phyloP scores from a whole-genome alignment of 2,113 vertebrate genomes.

The Cyprinodon brontotheroides region DNA sequence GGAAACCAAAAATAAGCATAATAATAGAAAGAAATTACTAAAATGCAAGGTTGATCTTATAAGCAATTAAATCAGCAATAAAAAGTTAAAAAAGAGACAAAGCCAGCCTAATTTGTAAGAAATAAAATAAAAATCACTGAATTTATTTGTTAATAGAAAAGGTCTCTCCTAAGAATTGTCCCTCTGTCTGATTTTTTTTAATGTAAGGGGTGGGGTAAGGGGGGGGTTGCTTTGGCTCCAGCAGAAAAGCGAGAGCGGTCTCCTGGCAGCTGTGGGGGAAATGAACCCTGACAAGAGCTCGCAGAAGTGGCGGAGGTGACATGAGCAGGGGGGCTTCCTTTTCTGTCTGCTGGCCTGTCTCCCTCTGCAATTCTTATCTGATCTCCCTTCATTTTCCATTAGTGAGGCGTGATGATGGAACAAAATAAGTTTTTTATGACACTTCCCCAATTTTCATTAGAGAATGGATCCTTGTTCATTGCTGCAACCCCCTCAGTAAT shows the following conservation, averaged over 20 bases:
- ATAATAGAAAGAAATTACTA: too few species aligned
- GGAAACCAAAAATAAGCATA: too few species aligned
- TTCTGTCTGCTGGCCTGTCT: slow-evolving; percentile 52
- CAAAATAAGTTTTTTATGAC: slow-evolving; percentile 32
- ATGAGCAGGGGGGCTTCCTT: slow-evolving; percentile 67
- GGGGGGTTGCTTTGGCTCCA: slow-evolving; percentile 55
- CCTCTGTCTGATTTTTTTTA: slow-evolving; percentile 60
- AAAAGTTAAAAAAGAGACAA: too few species aligned
- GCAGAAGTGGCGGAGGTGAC: slow-evolving; percentile 68
- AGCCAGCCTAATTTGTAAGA: too few species aligned
- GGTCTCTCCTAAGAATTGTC: slow-evolving; percentile 56
- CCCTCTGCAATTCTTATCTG: slow-evolving; percentile 74
- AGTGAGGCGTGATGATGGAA: slow-evolving; percentile 58
- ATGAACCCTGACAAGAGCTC: slow-evolving; percentile 68
- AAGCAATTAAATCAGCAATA: too few species aligned
- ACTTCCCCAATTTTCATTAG: slow-evolving; percentile 18
- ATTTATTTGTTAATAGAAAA: slow-evolving; percentile 33
- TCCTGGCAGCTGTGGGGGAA: slow-evolving; percentile 71
- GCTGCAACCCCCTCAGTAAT: slow-evolving; percentile 45
- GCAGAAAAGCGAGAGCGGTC: slow-evolving; percentile 66
- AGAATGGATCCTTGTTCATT: slow-evolving; percentile 57
- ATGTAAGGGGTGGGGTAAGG: background rate
- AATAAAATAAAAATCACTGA: slow-evolving; percentile 31
- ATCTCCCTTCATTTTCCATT: slow-evolving; percentile 77
- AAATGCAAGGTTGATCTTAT: too few species aligned